These are phyloP conservation scores for Zygaena filipendulae DNA, from an alignment of 2,888 invertebrate genomes.

Conservation along the genomic window DNA sequence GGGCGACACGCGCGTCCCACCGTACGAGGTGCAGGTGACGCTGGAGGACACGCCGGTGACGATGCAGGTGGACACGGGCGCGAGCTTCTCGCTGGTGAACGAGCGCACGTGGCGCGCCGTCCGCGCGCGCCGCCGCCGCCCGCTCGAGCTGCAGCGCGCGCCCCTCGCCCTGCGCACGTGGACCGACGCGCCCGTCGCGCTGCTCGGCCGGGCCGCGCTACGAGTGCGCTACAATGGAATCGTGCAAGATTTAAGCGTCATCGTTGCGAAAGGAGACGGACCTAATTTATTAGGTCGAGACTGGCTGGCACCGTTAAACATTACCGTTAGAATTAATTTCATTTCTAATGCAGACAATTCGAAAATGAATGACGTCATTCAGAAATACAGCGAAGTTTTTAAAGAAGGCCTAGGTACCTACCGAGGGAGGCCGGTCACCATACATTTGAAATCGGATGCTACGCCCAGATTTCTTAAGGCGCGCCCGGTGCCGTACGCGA, in stretches of 20 bases:
- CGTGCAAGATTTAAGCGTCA: conserved; percentile 7
- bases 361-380: background rate
- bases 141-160: conserved; percentile 1
- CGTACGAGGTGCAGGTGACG: conserved; percentile 8
- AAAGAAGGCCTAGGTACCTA: conserved; percentile 16
- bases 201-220: conserved; percentile 12
- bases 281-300: conserved; percentile 14
- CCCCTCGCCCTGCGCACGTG: conserved; percentile 7
- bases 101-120: conserved; percentile 8
- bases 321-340: conserved; percentile 9
- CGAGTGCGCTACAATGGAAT: conserved; percentile 10
- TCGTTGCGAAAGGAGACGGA: conserved; percentile 11
- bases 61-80: conserved; percentile 15
- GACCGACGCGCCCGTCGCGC: conserved; percentile 12
- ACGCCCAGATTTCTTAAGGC: conserved; percentile 19
- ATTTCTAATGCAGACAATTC: background rate
- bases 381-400: conserved; percentile 15
- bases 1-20: conserved; percentile 5
- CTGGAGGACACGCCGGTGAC: conserved; percentile 6
- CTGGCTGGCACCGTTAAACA: conserved; percentile 11
- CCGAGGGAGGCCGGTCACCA: conserved; percentile 14
- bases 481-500: conserved; percentile 17
- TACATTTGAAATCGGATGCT: conserved; percentile 18
- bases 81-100: conserved; percentile 12
- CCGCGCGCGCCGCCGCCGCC: background rate